Conservation (phyloP, 2,797 vertebrate genomes). For the Lepilemur ruficaudatus region DNA sequence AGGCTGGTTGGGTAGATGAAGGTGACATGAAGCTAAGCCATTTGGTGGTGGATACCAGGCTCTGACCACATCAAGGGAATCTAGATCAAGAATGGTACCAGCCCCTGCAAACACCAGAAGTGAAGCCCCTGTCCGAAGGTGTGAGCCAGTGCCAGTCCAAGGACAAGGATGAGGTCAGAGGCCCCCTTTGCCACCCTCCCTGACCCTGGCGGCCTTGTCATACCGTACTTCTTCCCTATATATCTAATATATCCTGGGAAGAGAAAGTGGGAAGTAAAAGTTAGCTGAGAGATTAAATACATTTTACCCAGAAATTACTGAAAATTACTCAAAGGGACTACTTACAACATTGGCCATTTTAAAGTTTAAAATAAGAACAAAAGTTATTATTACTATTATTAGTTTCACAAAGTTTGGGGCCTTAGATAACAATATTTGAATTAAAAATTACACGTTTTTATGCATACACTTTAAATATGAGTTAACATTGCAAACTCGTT, state of each 20-base stretch:
- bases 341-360: not conserved
- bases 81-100: not conserved
- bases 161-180: not conserved
- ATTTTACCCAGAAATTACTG: not conserved
- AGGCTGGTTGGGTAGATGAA: not conserved
- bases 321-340: not conserved
- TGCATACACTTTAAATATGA: not conserved
- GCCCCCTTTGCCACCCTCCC: rapidly evolving
- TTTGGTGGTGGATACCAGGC: not conserved
- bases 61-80: not conserved
- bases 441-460: not conserved
- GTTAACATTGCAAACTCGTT: not conserved
- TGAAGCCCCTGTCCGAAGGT: not conserved
- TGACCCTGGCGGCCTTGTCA: not conserved
- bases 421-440: constrained; percentile 9
- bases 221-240: not conserved
- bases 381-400: not conserved
- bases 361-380: not conserved
- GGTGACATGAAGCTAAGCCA: not conserved
- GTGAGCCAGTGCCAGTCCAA: not conserved
- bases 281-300: not conserved
- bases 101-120: not conserved
- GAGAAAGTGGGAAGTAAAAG: not conserved
- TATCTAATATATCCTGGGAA: not conserved
- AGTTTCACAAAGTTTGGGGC: not conserved